phyloP scores from a whole-genome alignment of 2,797 vertebrate genomes.

The Enteromius fasciolatus region DNA sequence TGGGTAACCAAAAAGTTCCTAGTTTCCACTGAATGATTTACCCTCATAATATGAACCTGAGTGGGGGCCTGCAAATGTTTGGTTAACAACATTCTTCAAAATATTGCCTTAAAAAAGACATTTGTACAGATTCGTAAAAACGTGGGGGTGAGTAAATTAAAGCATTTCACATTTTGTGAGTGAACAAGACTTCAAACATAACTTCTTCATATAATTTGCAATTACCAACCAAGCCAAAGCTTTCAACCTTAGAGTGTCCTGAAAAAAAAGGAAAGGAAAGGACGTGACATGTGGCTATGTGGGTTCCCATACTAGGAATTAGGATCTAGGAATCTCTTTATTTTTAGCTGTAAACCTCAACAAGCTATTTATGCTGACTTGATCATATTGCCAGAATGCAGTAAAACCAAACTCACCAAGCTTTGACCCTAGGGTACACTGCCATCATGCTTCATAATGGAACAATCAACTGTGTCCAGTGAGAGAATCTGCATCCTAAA shows the following conservation, averaged over 20 bases:
- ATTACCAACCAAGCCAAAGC: neutral
- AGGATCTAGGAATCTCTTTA: neutral
- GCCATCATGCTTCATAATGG: neutral
- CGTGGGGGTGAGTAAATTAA: neutral
- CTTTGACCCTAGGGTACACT: neutral
- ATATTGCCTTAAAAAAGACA: neutral
- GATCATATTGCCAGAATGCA: conserved; percentile 12
- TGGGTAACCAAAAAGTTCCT: too few relatives aligned
- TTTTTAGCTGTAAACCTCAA: neutral
- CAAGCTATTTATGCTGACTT: neutral
- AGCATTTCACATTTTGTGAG: neutral
- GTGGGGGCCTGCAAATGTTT: neutral
- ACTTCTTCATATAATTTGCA: neutral
- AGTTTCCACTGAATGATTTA: too few relatives aligned
- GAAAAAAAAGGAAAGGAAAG: neutral
- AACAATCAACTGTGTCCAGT: neutral
- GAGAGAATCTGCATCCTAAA: neutral
- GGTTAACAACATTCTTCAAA: neutral
- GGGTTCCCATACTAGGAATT: too few relatives aligned
- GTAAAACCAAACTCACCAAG: neutral
- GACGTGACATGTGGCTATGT: too few relatives aligned
- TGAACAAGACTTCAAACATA: neutral
- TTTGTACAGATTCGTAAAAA: neutral
- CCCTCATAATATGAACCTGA: neutral
- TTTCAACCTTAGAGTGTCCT: neutral